Base-by-base conservation (phyloP, 2,113 vertebrate species). In the Deroptyus accipitrinus region DNA sequence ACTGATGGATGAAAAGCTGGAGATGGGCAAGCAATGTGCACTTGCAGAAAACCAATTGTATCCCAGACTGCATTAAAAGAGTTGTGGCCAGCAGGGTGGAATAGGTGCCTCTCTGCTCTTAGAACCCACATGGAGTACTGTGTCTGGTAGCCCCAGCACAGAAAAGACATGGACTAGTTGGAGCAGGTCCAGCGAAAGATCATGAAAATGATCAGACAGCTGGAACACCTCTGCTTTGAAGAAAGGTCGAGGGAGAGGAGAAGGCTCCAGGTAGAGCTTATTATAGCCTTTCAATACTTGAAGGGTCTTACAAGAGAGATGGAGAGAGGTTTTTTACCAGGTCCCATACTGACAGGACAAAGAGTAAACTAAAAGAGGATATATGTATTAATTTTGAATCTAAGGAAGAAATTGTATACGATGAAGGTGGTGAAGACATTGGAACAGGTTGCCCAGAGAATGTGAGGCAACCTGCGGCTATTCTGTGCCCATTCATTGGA, bases 21-120 rank as follows among this genome's bases (percentile, higher is more conserved):
- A 69, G 2, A 1, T 2, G 5, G 62, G 46, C 33, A 2, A 1
- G 7, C 19, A 59, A 31, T 9, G 16, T 24, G 16, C 8, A 20
- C 42, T 41, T 76, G 35, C 42, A 68, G 23, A 76, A 59, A 49
- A 10, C 31, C 42, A 67, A 11, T 12, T 24, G 5, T 49, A 18
- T 30, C 10, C 6, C 2, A 7, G 41, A 16, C 24, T 63, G 10
- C 28, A 48, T 28, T 10, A 37, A 42, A 89, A 35, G 17, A 59
- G 59, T 6, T 1, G 1, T 33, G 37, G 14, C 31, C 33, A 51
- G 20, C 9, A 66, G 25, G 31, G 4, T 2, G 8, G 25, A 22
- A 22, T 20, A 49, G 7, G 4, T 51, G 22, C 35, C 35, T 35
- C 9, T 64, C 9, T 11, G 10, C 41, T 62, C 19, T 55, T 6